A percentile compares a stretch with the other conserved stretches of the same genome.
Conservation (phyloP, 2,888 invertebrate genomes). For the Caenorhabditis angaria region DNA sequence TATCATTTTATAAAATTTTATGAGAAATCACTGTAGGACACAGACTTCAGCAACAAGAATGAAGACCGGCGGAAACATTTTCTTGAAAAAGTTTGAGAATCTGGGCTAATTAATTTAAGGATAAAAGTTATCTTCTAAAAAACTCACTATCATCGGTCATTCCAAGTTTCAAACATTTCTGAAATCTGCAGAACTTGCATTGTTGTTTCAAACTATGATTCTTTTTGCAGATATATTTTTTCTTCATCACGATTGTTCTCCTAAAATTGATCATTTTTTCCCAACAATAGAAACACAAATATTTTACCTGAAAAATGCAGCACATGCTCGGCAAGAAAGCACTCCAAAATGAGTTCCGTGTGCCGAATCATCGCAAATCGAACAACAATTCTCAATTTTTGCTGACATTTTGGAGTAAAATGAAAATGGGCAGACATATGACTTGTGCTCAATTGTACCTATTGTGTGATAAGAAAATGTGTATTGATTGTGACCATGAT, state of each 20-base stretch:
- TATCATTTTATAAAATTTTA: background rate
- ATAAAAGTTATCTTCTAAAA: background rate
- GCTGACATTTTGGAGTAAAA: background rate
- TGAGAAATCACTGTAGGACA: no score
- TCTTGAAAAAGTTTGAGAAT: no score
- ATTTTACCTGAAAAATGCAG: slow-evolving; percentile 46
- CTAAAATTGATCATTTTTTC: slow-evolving; percentile 13
- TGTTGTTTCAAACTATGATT: slow-evolving; percentile 33
- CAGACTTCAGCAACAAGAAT: no score
- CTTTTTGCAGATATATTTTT: slow-evolving; percentile 44
- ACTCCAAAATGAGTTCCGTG: slow-evolving; percentile 54
- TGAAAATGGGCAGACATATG: background rate
- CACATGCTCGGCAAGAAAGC: slow-evolving; percentile 47
- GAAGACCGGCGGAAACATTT: no score
- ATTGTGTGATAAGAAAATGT: background rate
- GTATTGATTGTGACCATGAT: background rate
- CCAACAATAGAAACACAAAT: background rate
- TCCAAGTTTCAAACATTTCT: slow-evolving; percentile 43
- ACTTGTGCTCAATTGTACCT: background rate
- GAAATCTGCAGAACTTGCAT: slow-evolving; percentile 45
- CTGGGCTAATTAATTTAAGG: no score
- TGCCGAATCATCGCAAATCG: slow-evolving; percentile 36
- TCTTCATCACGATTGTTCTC: slow-evolving; percentile 37
- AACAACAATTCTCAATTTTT: slow-evolving; percentile 27
- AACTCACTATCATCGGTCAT: slow-evolving; percentile 49